Evolutionary conservation across 2,797 vertebrate genomes (phyloP).

Genomic region (Lutjanus campechanus): DNA sequence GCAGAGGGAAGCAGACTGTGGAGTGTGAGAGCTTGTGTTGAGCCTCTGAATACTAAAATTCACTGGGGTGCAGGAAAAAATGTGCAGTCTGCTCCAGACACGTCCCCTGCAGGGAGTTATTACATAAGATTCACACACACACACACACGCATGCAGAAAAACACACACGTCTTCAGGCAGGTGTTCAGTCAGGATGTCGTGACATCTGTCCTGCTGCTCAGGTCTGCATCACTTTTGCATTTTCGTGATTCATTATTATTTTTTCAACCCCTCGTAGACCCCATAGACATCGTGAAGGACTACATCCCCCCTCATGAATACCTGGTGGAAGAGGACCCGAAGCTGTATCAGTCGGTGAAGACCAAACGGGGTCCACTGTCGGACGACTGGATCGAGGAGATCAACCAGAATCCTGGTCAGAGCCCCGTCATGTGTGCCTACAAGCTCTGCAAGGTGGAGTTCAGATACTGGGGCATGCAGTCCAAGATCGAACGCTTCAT

Average conservation of each 20-base stretch:
- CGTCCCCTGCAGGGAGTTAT: conserved; percentile 45
- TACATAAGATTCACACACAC: conserved; percentile 38
- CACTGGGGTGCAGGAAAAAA: conserved; percentile 31
- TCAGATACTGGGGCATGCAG: conserved; percentile 99
- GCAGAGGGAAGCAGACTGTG: conserved; percentile 18
- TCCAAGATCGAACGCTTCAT: conserved; percentile 99
- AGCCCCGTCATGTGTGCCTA: conserved; percentile 97
- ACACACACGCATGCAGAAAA: conserved; percentile 24
- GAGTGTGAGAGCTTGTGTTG: conserved; percentile 24
- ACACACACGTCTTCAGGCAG: conserved; percentile 24
- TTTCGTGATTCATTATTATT: not conserved
- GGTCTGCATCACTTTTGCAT: not conserved
- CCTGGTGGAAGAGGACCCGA: conserved; percentile 95
- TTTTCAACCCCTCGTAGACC: conserved; percentile 82
- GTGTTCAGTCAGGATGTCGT: not conserved
- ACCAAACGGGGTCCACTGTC: conserved; percentile 93
- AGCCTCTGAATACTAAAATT: conserved; percentile 55
- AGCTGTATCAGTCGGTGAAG: conserved; percentile 92
- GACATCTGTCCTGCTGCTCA: conserved; percentile 25
- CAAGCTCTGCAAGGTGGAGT: conserved; percentile 99
- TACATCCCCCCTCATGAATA: conserved; percentile 95
- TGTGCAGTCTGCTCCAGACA: conserved; percentile 34
- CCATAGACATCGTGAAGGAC: conserved; percentile 98
- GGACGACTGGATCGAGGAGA: conserved; percentile 95
- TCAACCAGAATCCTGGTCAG: conserved; percentile 84